These are phyloP conservation scores for Mormoops blainvillei DNA, from an alignment of 2,113 vertebrate species.

Conservation along the genomic window DNA sequence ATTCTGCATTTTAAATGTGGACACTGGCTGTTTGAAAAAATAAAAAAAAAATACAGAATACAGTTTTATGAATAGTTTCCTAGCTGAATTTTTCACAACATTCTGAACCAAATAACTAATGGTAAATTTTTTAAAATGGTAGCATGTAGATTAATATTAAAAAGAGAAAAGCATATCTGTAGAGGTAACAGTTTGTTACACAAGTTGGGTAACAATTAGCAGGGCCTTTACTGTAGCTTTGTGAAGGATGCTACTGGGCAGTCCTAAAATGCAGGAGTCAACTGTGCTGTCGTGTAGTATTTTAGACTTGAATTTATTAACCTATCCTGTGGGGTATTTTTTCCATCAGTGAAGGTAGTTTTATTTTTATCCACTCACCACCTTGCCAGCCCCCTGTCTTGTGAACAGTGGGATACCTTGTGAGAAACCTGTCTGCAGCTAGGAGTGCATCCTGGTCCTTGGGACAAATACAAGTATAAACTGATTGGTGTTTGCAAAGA, in stretches of 20 bases:
- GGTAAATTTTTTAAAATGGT: constrained; percentile 56
- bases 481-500: background rate
- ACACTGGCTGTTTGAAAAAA: constrained; percentile 83
- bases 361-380: background rate
- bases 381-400: background rate
- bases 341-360: background rate
- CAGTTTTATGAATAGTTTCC: constrained; percentile 81
- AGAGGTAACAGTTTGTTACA: background rate
- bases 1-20: constrained; percentile 85
- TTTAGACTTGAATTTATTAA: constrained; percentile 36
- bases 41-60: constrained; percentile 80
- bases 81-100: constrained; percentile 79
- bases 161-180: constrained; percentile 19
- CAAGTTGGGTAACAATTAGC: background rate
- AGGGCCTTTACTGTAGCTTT: constrained; percentile 27
- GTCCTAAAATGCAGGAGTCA: constrained; percentile 4
- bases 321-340: background rate
- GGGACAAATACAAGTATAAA: background rate
- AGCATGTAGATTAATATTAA: constrained; percentile 37
- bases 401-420: background rate
- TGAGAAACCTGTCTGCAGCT: background rate
- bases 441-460: background rate
- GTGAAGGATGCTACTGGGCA: background rate
- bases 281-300: background rate
- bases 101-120: constrained; percentile 53